Conservation (phyloP, 2,888 invertebrate species). For the Pocota personata region DNA sequence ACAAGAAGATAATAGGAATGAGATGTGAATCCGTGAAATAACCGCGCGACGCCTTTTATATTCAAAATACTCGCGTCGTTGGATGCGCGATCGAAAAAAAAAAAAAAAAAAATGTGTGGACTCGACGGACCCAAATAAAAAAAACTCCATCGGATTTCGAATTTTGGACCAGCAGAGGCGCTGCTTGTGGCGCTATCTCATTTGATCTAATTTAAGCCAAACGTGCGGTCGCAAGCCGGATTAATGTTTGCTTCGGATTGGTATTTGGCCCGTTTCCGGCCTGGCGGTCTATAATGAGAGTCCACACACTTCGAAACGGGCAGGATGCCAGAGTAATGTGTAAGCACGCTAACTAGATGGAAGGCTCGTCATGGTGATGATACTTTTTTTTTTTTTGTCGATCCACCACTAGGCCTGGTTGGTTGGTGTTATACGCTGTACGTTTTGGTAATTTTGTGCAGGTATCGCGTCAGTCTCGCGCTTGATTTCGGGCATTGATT, state of each 20-base stretch:
- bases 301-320: slow-evolving; percentile 18
- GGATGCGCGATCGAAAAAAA: slow-evolving; percentile 13
- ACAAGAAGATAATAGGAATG: slow-evolving; percentile 48
- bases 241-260: slow-evolving; percentile 69
- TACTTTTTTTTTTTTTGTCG: slow-evolving; percentile 28
- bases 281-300: slow-evolving; percentile 68
- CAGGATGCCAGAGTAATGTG: slow-evolving; percentile 70
- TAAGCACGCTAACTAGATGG: slow-evolving; percentile 72
- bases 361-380: slow-evolving; percentile 66
- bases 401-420: slow-evolving; percentile 48
- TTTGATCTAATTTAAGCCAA: slow-evolving; percentile 73
- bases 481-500: slow-evolving; percentile 71
- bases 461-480: slow-evolving; percentile 71
- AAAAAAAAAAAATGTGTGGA: slow-evolving; percentile 4
- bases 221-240: slow-evolving; percentile 72
- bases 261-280: slow-evolving; percentile 70
- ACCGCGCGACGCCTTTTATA: slow-evolving; percentile 68
- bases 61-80: slow-evolving; percentile 45
- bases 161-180: slow-evolving; percentile 54
- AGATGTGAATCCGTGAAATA: slow-evolving; percentile 62
- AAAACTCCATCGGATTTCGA: not conserved
- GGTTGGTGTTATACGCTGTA: slow-evolving; percentile 58
- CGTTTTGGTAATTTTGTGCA: slow-evolving; percentile 36
- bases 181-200: slow-evolving; percentile 71
- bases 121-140: slow-evolving; percentile 1